Base-by-base conservation (phyloP, 1,140 invertebrate genomes). In the Drosophila virilis region DNA sequence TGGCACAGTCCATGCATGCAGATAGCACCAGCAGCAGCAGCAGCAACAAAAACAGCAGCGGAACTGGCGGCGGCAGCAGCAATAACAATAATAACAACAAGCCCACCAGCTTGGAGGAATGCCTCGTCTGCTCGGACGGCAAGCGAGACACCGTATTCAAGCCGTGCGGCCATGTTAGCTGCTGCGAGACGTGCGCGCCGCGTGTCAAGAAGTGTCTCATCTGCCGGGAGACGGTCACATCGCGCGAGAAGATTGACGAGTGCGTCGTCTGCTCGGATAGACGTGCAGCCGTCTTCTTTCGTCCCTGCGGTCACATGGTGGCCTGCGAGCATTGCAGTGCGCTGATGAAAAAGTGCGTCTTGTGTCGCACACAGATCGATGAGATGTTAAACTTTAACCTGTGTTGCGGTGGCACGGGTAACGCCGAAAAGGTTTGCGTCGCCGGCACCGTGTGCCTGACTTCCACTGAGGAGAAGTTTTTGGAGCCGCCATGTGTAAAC, bases 291-390 rank as follows among this genome's bases (percentile, higher is more conserved):
- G 96, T 98, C 43, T 94, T 98, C 75, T 98, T 99, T 93, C 96
- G 96, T 76, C 98, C 98, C 3, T 99, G 98, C 93, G 96, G 97
- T 59, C 98, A 99, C 93, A 98, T 99, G 95, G 97, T 97, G 92
- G 97, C 97, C 32, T 99, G 98, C 93, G 96, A 97, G 89, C 95
- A 95, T 77, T 99, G 98, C 93, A 97, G 98, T 59, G 95, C 96
- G 55, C 94, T 99, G 55, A 98, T 99, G 97, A 98, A 98, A 93
- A 99, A 98, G 93, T 99, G 98, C 94, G 97, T 99, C 1, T 95
- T 97, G 82, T 99, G 98, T 92, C 94, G 98, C 74, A 95, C 96
- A 8, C 96, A 97, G 83, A 98, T 99, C 86, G 97, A 97, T 72
- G 94, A 95, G 84, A 95, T 96, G 92, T 92, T 95, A 54, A 94